Base-by-base conservation (phyloP, 2,797 vertebrate genomes). In the Antennarius maculatus region DNA sequence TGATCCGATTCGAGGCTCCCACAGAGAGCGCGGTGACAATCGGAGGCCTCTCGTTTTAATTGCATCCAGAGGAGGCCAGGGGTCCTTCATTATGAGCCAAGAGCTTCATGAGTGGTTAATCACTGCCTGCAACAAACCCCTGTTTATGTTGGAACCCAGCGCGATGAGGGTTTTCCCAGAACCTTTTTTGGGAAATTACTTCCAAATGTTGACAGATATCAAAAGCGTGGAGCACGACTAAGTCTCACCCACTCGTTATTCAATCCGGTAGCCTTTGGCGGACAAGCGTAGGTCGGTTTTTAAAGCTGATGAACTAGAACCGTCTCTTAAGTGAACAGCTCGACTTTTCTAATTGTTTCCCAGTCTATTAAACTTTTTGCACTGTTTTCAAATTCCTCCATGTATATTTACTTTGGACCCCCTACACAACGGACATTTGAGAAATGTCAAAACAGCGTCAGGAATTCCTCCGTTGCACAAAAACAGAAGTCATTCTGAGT, bases 161-260 rank as follows among this genome's bases (percentile, higher is more conserved):
- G 18, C 17, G 31, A 41, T 3, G 57, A 66, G 61, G 10, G n/a
- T 58, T 70, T 87, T 83, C 79, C 78, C 77, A 80, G 76, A 77
- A 18, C 66, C 27, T 61, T 59, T 76, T 23, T 23, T 23, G 67
- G 71, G 78, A 86, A 90, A 90, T 87, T 60, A 82, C 84, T 89
- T 80, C 80, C 87, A 90, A 89, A 89, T 87, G 88, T 84, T 88
- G 81, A 85, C 50, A 65, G 80, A 81, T 80, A 81, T 73, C 53
- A 77, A 69, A 79, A 66, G 74, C 64, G 18, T 51, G 53, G 43
- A 18, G n/a, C 41, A 16, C 28, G 23, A 16, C 12, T 8, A 6
- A 17, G 43, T 54, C 9, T 43, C 37, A 63, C 66, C 59, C 23
- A n/a, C 76, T 63, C 52, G 70, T 82, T 66, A 77, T 66, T 70